Base-by-base conservation (phyloP, 2,113 vertebrate species). In the Gymnobelideus leadbeateri region DNA sequence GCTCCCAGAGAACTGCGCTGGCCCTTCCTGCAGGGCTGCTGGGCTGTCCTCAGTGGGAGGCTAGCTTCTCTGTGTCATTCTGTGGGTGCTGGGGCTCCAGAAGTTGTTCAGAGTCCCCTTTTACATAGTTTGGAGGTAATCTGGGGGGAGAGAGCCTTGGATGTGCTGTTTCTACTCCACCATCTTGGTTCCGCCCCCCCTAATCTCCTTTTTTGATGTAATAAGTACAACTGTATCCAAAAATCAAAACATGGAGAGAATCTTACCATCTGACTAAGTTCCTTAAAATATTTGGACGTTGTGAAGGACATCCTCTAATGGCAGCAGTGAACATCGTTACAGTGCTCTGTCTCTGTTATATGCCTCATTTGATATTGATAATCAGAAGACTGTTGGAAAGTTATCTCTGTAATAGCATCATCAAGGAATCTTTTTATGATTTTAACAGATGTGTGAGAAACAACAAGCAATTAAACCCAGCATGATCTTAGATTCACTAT, bases 391-490 rank as follows among this genome's bases (percentile, higher is more conserved):
- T 84, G 68, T 6, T 84, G n/a, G 7, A 84, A 84, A 84, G 37
- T 84, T 84, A 84, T 84, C 68, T 84, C n/a, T 43, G n/a, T 84
- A 84, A 84, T 84, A 84, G n/a, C 68, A 84, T 84, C n/a, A 84
- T 84, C 68, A 84, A 43, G 68, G n/a, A 84, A 84, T 43, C 37
- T 84, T 84, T 84, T 84, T 84, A 84, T 84, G 68, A 84, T 84
- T 84, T 84, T 84, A 84, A 84, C 68, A 84, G 68, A 84, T 84
- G 68, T 84, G 68, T 84, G 68, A 84, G 68, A 84, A 84, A 84
- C 68, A 84, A 84, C 68, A 84, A 43, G 68, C 68, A 84, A 84
- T 84, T 84, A 84, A 84, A 84, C n/a, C n/a, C 68, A 84, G 68
- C 68, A 84, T n/a, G 68, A 84, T 84, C 68, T 84, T 84, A 43